Conservation (phyloP, 2,797 vertebrate genomes). For the Aplochiton taeniatus region DNA sequence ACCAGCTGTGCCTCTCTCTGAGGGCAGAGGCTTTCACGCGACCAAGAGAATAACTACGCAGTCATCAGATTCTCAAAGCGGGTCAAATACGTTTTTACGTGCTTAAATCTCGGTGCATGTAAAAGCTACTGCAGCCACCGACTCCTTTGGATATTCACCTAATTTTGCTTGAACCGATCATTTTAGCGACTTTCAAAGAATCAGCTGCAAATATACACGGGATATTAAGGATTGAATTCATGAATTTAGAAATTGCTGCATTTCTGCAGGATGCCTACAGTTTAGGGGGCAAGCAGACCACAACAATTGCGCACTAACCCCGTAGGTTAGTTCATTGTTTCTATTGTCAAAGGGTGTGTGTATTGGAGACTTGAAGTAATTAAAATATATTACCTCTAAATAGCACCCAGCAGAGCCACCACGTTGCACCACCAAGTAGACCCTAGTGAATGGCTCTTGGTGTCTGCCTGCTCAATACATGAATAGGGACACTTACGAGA, state of each 20-base stretch:
- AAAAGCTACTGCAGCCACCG: slow-evolving; percentile 18
- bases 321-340: slow-evolving; percentile 26
- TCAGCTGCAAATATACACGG: too few species aligned
- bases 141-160: slow-evolving; percentile 3
- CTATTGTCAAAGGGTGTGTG: slow-evolving; percentile 54
- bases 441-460: slow-evolving; percentile 67
- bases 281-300: too few species aligned
- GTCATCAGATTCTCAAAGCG: slow-evolving; percentile 56
- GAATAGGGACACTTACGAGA: slow-evolving; percentile 44
- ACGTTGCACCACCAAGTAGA: slow-evolving; percentile 60
- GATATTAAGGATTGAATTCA: too few species aligned
- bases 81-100: slow-evolving; percentile 45
- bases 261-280: too few species aligned
- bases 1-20: slow-evolving; percentile 68
- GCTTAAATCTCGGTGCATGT: slow-evolving; percentile 29
- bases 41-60: slow-evolving; percentile 49
- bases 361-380: slow-evolving; percentile 48
- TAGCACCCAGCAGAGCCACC: slow-evolving; percentile 60
- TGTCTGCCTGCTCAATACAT: slow-evolving; percentile 62
- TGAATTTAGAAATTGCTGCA: too few species aligned
- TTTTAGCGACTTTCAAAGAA: not conserved
- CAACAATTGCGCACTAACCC: too few species aligned
- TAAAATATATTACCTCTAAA: slow-evolving; percentile 24
- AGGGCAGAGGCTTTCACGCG: slow-evolving; percentile 44
- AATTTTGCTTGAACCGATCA: not conserved